These are phyloP conservation scores for Coptodon bakossiorum DNA, from an alignment of 2,113 vertebrate genomes.

Conservation along the genomic window DNA sequence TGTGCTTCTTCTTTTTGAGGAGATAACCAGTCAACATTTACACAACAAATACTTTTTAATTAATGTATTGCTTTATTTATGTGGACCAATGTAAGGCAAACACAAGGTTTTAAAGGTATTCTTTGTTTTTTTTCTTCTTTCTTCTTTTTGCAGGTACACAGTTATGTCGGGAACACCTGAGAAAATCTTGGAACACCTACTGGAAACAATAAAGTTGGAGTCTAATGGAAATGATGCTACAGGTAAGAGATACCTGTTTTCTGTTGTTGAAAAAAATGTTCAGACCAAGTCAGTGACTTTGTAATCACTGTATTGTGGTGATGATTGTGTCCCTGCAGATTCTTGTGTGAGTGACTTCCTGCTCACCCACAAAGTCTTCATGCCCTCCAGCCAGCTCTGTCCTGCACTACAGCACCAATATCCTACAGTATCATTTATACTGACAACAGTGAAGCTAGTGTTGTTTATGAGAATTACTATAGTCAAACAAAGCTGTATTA, in stretches of 20 bases:
- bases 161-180: conserved; percentile 93
- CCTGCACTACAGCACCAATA: conserved; percentile 86
- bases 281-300: neutral
- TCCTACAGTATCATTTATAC: conserved; percentile 64
- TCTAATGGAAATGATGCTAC: conserved; percentile 76
- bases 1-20: neutral
- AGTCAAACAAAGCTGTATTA: neutral
- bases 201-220: conserved; percentile 87
- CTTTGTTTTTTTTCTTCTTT: neutral
- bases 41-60: neutral
- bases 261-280: neutral
- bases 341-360: conserved; percentile 86
- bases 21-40: neutral
- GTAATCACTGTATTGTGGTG: neutral
- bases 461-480: neutral
- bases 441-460: neutral
- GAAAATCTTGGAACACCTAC: conserved; percentile 90
- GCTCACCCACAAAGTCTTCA: conserved; percentile 88
- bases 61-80: neutral
- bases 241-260: conserved; percentile 56
- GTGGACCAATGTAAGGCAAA: neutral
- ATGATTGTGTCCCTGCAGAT: conserved; percentile 67
- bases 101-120: neutral
- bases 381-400: conserved; percentile 86
- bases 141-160: conserved; percentile 76